Base-by-base conservation (phyloP, 2,113 vertebrate species). In the Morone saxatilis region DNA sequence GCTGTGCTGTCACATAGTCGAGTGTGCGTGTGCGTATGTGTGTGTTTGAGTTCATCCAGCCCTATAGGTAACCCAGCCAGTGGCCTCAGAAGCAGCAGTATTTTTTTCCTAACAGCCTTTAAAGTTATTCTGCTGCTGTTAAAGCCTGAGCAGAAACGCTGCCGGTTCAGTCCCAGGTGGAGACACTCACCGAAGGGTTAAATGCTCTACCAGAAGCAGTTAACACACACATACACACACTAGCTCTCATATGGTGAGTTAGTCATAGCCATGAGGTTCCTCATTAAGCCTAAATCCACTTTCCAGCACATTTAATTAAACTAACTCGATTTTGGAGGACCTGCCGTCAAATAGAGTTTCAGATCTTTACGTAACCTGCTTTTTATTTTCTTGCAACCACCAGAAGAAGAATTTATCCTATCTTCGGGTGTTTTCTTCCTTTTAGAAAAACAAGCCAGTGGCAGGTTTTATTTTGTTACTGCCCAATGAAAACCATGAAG, bases 301-400 rank as follows among this genome's bases (percentile, higher is more conserved):
- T 92, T 88, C 74, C 84, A 91, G 87, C 84, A 83, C 78, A 94
- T 93, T 93, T 84, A 86, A 93, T 94, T 87, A 90, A 90, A 80
- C 66, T 86, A 91, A 93, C 76, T 87, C 22, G 51, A 92, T 92
- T 91, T 65, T 54, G 38, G 56, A 86, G 66, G 70, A 82, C 69
- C 63, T 54, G 2, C 77, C 63, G 62, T 76, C 75, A 86, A 82
- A 76, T 25, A 13, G 45, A 73, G 54, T 65, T 76, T 84, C n/a
- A 4, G 53, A 47, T 73, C 81, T 86, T 90, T 81, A 82, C 25
- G 10, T 61, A 80, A 84, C 75, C 57, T 54, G 51, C 66, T 68
- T 77, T 66, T 73, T 71, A 54, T 81, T 76, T 85, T 38, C 53
- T 50, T 50, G 45, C 59, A 68, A 14, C 57, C 71, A 20, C 43